Evolutionary conservation across 2,113 vertebrate species (phyloP), one percentile per base, ranked within the genome.

Genomic region (Pseudorhombus dupliciocellatus): DNA sequence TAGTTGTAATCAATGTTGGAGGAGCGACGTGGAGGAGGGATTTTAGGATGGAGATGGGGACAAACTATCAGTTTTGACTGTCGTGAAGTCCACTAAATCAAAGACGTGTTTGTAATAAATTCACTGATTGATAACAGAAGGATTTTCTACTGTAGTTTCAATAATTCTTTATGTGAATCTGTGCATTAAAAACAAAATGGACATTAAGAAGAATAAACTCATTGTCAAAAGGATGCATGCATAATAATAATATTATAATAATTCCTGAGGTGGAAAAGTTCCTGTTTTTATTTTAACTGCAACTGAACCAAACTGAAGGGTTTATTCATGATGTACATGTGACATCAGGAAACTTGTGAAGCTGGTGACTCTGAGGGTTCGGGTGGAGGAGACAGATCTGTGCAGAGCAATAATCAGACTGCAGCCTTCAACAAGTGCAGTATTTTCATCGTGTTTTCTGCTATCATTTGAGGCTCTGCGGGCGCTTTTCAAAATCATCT

Each of bases 1-100:
- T 15, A 55, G 53, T 28, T 73, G 70, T 63, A 75, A 84, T 84
- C 82, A 65, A 15, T 70, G 60, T 76, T 78, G 70, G 71, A 75
- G 52, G 75, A 86, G 75, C n/a, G 70, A 61, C 24, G 21, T 15
- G 44, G 42, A 34, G 44, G 20, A 1, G 20, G 2, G 28, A 58
- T 77, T 75, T 9, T 24, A 42, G 64, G 72, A 66, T 14, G 60
- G 42, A 44, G 21, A 12, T 12, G 10, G 34, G 10, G 11, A 37
- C 34, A 37, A 12, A 37, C 11, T 37, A 37, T 37, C 34, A 12
- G 12, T 12, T 3, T 11, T 37, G 34, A 11, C 34, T 37, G 34
- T 1, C 31, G 34, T 10, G 11, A 28, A 28, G 26, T 28, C 26
- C 26, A 28, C 2, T 28, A 5, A 37, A 37, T 37, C 12, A 37